These are phyloP conservation scores for Dicyrtoma fusca DNA, from an alignment of 2,888 invertebrate species.

Conservation along the genomic window DNA sequence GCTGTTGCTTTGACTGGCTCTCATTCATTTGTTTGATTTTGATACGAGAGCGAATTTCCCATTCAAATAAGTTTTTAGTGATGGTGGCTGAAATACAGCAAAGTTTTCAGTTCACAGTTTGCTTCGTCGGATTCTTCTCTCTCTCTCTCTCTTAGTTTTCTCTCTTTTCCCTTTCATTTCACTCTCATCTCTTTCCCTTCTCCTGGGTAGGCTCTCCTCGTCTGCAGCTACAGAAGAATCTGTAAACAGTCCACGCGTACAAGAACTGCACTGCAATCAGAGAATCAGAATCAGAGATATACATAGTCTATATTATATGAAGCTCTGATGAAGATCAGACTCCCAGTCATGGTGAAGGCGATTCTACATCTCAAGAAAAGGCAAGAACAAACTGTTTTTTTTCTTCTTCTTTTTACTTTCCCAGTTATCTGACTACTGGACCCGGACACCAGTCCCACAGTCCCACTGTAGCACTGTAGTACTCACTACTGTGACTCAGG, in stretches of 20 bases:
- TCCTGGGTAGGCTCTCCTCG: not conserved
- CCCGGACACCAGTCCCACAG: not conserved
- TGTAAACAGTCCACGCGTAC: conserved; percentile 16
- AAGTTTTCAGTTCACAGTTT: conserved; percentile 37
- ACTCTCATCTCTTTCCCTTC: conserved; percentile 10
- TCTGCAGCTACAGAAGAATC: conserved; percentile 7
- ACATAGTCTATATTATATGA: not conserved
- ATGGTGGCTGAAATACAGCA: conserved; percentile 34
- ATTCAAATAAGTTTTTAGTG: conserved; percentile 42
- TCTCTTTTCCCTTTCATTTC: conserved; percentile 12
- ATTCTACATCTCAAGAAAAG: conserved; percentile 3
- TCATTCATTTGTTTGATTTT: conserved; percentile 41
- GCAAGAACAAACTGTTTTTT: conserved; percentile 23
- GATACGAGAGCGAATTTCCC: conserved; percentile 36
- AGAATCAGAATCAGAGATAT: no score
- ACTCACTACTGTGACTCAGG: not conserved
- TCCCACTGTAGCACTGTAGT: no score
- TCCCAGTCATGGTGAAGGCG: conserved; percentile 8
- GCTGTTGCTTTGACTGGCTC: conserved; percentile 29
- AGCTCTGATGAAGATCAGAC: conserved; percentile 20
- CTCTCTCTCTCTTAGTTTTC: conserved; percentile 18
- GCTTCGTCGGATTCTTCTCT: conserved; percentile 24
- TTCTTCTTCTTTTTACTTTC: not conserved
- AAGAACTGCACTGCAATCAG: not conserved
- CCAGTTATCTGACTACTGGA: not conserved